Evolutionary conservation across 2,888 invertebrate species (phyloP).

Genomic region (Melinaea marsaeus): DNA sequence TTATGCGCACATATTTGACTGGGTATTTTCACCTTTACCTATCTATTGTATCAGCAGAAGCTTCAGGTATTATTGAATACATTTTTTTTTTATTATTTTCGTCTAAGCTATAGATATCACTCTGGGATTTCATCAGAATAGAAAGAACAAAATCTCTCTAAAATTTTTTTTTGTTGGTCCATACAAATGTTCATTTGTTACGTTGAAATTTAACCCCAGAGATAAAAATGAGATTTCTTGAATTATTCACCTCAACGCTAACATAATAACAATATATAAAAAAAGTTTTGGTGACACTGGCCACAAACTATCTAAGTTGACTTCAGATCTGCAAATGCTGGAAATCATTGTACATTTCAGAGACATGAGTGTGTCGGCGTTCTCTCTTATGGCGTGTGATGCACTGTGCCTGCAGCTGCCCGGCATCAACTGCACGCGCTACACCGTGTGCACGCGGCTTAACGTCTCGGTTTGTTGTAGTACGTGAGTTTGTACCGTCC

Average conservation of each 20-base stretch:
- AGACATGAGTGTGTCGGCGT: conserved; percentile 66
- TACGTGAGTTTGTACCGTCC: conserved; percentile 59
- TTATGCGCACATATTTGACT: conserved; percentile 81
- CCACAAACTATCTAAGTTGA: no score
- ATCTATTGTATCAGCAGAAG: conserved; percentile 75
- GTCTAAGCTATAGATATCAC: no score
- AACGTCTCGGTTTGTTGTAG: conserved; percentile 68
- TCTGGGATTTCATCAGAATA: no score
- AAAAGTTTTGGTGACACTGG: no score
- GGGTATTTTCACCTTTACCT: conserved; percentile 85
- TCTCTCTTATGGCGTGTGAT: conserved; percentile 60
- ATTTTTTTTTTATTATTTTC: conserved; percentile 5
- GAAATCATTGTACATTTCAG: conserved; percentile 35
- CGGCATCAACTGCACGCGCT: conserved; percentile 58
- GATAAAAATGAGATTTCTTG: no score
- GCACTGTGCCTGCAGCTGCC: conserved; percentile 54
- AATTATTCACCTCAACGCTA: no score
- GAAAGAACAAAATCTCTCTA: no score
- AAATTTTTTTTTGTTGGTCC: no score
- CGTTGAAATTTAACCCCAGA: no score
- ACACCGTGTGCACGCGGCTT: conserved; percentile 57
- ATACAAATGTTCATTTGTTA: no score
- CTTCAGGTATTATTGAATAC: conserved; percentile 52
- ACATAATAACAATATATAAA: no score
- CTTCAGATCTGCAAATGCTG: no score